Conservation (phyloP, 2,797 vertebrate species). For the Sardinella longiceps region DNA sequence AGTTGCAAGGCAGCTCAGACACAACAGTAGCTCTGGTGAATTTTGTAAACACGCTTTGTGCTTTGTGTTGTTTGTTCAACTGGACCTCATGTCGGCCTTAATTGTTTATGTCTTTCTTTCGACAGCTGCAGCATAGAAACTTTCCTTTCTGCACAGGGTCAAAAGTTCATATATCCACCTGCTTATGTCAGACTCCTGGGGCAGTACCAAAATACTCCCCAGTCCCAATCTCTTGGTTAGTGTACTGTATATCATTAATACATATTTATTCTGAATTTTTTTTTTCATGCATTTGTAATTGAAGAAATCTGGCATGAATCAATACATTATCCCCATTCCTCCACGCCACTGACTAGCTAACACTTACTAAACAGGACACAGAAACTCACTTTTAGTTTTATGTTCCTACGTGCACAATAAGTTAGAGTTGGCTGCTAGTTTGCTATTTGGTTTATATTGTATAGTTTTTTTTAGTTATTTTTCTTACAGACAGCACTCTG, state of each 20-base stretch:
- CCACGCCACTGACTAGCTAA: too few species aligned
- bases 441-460: too few species aligned
- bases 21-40: background rate
- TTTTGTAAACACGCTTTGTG: background rate
- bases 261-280: background rate
- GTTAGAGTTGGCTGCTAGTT: too few species aligned
- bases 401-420: too few species aligned
- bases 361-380: too few species aligned
- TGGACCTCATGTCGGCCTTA: background rate
- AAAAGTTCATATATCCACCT: constrained; percentile 14
- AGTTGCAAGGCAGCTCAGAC: background rate
- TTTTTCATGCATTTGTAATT: background rate
- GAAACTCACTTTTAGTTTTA: too few species aligned
- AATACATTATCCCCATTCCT: too few species aligned
- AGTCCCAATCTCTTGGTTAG: background rate
- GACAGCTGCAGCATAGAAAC: background rate
- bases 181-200: background rate
- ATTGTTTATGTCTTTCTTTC: background rate
- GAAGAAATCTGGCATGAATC: too few species aligned
- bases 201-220: background rate
- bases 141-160: background rate
- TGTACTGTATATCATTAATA: background rate
- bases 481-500: too few species aligned
- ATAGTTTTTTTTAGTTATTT: too few species aligned
- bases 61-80: background rate